These are phyloP conservation scores for Fregata magnificens DNA, from an alignment of 2,113 vertebrate species.

Conservation along the genomic window DNA sequence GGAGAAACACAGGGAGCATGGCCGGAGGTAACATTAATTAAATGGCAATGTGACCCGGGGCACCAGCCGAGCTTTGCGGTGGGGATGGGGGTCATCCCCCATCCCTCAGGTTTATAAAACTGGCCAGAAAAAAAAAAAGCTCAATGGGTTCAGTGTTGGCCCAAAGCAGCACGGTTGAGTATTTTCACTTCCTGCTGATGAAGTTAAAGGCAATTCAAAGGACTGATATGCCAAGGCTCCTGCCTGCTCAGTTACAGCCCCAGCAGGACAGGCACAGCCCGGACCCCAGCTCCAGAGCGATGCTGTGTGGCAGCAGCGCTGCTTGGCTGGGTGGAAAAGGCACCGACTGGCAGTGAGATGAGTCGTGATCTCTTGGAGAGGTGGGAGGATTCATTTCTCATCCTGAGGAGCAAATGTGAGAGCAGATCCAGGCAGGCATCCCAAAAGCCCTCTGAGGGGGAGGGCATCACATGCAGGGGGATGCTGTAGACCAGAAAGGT, in stretches of 20 bases:
- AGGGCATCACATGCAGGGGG: background rate
- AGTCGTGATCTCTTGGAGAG: background rate
- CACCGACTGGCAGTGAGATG: background rate
- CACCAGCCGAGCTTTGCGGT: rapidly evolving
- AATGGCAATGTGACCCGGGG: background rate
- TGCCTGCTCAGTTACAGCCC: background rate
- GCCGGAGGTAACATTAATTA: background rate
- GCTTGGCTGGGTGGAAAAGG: background rate
- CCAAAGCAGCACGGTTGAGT: rapidly evolving
- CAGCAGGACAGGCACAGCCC: background rate
- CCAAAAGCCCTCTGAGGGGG: background rate
- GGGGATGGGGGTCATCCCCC: too few species aligned
- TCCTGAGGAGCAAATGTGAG: background rate
- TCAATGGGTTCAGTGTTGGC: rapidly evolving
- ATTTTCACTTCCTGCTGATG: background rate
- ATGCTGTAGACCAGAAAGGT: background rate
- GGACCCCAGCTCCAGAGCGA: rapidly evolving
- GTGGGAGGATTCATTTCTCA: background rate
- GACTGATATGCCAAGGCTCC: background rate
- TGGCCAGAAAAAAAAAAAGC: background rate
- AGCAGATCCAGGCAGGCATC: background rate
- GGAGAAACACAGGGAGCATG: background rate
- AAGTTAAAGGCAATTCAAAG: background rate
- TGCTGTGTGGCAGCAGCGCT: rapidly evolving
- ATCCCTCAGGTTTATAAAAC: background rate